Conservation (phyloP, 2,797 vertebrate genomes). For the Sebastes glaucus region DNA sequence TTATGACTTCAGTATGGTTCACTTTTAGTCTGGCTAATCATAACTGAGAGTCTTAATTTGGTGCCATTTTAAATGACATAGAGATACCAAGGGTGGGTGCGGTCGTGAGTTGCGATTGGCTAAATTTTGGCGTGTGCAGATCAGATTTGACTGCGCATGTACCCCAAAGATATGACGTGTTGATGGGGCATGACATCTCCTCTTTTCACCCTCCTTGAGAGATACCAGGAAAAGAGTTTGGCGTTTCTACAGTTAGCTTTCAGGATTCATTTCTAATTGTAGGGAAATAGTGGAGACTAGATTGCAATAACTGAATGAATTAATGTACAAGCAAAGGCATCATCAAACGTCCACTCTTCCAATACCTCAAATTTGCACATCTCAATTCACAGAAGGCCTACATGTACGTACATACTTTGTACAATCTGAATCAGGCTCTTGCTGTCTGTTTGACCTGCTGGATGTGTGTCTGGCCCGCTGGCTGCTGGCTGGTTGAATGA, state of each 20-base stretch:
- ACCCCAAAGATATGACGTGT: too few relatives aligned
- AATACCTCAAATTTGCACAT: neutral
- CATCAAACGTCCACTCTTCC: neutral
- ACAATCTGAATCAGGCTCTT: neutral
- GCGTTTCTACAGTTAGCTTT: neutral
- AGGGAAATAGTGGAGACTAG: neutral
- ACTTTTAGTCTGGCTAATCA: neutral
- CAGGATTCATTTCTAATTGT: neutral
- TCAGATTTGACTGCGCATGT: too few relatives aligned
- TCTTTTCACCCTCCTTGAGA: too few relatives aligned
- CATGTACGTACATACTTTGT: neutral
- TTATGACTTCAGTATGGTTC: neutral
- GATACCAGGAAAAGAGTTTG: neutral
- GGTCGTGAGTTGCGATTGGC: too few relatives aligned
- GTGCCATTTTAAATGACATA: neutral
- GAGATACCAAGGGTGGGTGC: neutral
- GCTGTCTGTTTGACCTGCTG: neutral
- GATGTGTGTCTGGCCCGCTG: neutral
- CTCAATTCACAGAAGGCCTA: neutral
- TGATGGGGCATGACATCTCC: too few relatives aligned
- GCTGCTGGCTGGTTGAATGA: conserved; percentile 7
- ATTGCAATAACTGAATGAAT: neutral
- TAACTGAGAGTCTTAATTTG: neutral
- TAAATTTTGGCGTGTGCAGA: too few relatives aligned
- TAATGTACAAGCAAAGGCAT: neutral